Evolutionary conservation across 2,888 invertebrate species (phyloP), one percentile per base, ranked within the genome.

Genomic region (Drosophila longiperda): DNA sequence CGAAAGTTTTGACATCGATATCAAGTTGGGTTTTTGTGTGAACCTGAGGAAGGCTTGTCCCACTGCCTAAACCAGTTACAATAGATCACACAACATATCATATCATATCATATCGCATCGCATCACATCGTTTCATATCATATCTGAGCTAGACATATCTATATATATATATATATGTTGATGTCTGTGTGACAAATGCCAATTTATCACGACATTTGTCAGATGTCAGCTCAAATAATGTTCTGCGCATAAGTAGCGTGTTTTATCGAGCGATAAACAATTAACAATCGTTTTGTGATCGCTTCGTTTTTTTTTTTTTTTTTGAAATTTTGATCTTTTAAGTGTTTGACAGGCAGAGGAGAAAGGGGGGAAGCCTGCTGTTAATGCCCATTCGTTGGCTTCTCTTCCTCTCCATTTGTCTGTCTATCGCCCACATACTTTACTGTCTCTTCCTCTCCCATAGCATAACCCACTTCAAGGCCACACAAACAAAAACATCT

Each of bases 121-220:
- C 5, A 53, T 26, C 57, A 2, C 15, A 59, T 62, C 29, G 20
- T 12, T 3, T 20, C 23, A 38, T 34, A 23, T 36, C 40, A 26
- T 38, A 26, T 38, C n/a, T 26, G 12, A 54, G 23, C 23, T 12
- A 4, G n/a, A 20, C 34, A 26, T 45, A 45, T 23, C 23, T 23
- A 8, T 45, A 23, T 45, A 50, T 38, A 34, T 38, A 34, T 29
- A 2, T 49, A 20, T 36, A 48, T 53, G 11, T 54, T 3, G 12
- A 23, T 7, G 34, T 17, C 2, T 53, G 12, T 38, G 33, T 66
- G 59, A 54, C 40, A 69, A 33, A 53, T 45, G 50, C 17, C 73
- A 68, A 68, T 76, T 60, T 55, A 82, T 78, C 69, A 80, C 49
- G 60, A 75, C 38, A 69, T 68, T 72, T 65, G 67, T 62, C 59